phyloP scores from a whole-genome alignment of 2,113 vertebrate species.

The Verasper variegatus region DNA sequence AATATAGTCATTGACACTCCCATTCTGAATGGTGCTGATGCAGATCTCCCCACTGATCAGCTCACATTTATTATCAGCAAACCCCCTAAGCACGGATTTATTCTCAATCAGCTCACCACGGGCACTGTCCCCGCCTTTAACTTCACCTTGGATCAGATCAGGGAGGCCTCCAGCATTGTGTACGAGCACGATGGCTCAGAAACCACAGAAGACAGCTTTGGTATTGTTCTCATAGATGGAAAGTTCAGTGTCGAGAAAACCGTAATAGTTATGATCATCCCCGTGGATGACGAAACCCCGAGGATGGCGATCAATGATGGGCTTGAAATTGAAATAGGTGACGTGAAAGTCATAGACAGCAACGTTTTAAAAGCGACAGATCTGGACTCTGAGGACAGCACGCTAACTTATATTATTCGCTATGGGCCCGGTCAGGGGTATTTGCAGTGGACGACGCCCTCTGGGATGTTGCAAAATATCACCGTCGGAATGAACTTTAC shows the following conservation, averaged over 20 bases:
- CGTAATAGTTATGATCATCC: slow-evolving; percentile 88
- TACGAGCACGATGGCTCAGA: slow-evolving; percentile 96
- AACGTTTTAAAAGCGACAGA: slow-evolving; percentile 93
- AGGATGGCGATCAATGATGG: slow-evolving; percentile 95
- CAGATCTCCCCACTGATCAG: slow-evolving; percentile 87
- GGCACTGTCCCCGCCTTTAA: slow-evolving; percentile 87
- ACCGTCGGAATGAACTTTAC: slow-evolving; percentile 95
- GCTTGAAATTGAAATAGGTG: slow-evolving; percentile 91
- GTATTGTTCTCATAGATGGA: slow-evolving; percentile 90
- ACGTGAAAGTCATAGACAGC: slow-evolving; percentile 87
- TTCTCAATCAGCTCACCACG: slow-evolving; percentile 90
- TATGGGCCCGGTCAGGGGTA: slow-evolving; percentile 90
- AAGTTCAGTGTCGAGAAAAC: slow-evolving; percentile 86
- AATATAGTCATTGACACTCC: slow-evolving; percentile 93
- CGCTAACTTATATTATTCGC: slow-evolving; percentile 87
- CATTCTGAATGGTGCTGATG: slow-evolving; percentile 91
- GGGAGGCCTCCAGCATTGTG: slow-evolving; percentile 91
- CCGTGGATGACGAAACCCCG: slow-evolving; percentile 95
- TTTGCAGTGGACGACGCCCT: slow-evolving; percentile 82
- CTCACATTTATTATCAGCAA: slow-evolving; percentile 87
- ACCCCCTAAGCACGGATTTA: slow-evolving; percentile 88
- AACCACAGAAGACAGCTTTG: slow-evolving; percentile 90
- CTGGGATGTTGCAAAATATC: slow-evolving; percentile 86
- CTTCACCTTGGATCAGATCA: slow-evolving; percentile 92
- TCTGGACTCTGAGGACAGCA: slow-evolving; percentile 92